These are phyloP conservation scores for Dunckerocampus dactyliophorus DNA, from an alignment of 2,113 vertebrate species.

Conservation along the genomic window DNA sequence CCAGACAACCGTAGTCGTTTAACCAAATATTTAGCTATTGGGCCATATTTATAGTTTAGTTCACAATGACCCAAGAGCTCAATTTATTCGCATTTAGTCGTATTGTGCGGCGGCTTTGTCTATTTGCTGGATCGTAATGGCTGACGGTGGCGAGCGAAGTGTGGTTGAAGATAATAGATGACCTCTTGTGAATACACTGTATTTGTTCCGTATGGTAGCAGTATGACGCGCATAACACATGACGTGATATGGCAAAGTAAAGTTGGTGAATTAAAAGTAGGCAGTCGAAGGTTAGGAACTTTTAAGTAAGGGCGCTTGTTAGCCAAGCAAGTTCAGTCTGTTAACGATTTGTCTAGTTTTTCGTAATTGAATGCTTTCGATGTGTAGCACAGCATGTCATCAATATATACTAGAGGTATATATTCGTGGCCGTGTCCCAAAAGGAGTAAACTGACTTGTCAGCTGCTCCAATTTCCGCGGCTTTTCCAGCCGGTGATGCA, in stretches of 20 bases:
- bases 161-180: slow-evolving; percentile 12
- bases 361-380: not conserved
- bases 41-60: not conserved
- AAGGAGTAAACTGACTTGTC: slow-evolving; percentile 15
- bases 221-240: too few relatives aligned
- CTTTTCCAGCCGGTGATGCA: slow-evolving; percentile 47
- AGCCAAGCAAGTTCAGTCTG: not conserved
- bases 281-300: not conserved
- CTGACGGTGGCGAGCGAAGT: slow-evolving; percentile 41
- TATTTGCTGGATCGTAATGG: slow-evolving; percentile 64
- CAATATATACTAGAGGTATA: not conserved
- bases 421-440: not conserved
- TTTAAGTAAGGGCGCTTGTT: not conserved
- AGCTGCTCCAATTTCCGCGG: slow-evolving; percentile 57
- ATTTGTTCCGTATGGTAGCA: too few relatives aligned
- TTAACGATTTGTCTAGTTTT: not conserved
- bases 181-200: not conserved
- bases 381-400: not conserved
- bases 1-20: too few relatives aligned
- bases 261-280: not conserved
- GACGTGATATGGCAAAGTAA: too few relatives aligned
- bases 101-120: slow-evolving; percentile 35
- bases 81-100: slow-evolving; percentile 1
- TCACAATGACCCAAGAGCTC: accelerated
- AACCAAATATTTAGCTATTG: accelerated